A percentile compares a stretch with the other conserved stretches of the same genome.
These are phyloP conservation scores for Lithophane socia DNA, from an alignment of 2,888 invertebrate species.

Conservation along the genomic window DNA sequence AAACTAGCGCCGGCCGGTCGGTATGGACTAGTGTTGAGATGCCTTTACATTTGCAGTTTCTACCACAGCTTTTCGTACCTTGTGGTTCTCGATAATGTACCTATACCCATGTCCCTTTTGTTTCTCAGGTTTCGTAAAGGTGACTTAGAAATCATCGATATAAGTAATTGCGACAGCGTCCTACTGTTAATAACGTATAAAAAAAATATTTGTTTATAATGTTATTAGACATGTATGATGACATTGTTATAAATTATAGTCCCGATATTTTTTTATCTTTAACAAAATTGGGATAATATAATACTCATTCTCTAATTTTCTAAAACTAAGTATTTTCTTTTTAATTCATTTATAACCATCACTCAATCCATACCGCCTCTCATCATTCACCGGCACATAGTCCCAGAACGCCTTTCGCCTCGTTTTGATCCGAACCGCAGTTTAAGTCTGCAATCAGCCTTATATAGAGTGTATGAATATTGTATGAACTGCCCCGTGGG, in stretches of 20 bases:
- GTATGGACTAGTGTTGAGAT: slow-evolving; percentile 47
- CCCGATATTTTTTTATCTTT: too few species aligned
- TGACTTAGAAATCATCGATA: background rate
- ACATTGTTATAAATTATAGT: too few species aligned
- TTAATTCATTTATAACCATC: background rate
- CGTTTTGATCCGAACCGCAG: slow-evolving; percentile 60
- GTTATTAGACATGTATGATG: too few species aligned
- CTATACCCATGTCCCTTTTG: background rate
- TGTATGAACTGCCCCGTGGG: slow-evolving; percentile 84
- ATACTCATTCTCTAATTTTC: background rate
- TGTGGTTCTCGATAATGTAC: background rate
- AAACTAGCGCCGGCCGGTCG: slow-evolving; percentile 45
- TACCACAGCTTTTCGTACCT: background rate
- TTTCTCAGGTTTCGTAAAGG: too few species aligned
- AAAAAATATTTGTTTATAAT: too few species aligned
- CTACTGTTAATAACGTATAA: too few species aligned
- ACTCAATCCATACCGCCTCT: slow-evolving; percentile 44
- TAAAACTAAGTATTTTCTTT: background rate
- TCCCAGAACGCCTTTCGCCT: slow-evolving; percentile 52
- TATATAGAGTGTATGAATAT: slow-evolving; percentile 82
- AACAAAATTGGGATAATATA: background rate
- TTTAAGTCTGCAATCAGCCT: slow-evolving; percentile 74
- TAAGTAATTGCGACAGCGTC: too few species aligned
- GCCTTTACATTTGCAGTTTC: slow-evolving; percentile 28
- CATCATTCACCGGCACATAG: slow-evolving; percentile 38